A percentile compares a stretch with the other conserved stretches of the same genome.
phyloP scores from a whole-genome alignment of 1,140 invertebrate genomes.

The Lepidurus couesii region DNA sequence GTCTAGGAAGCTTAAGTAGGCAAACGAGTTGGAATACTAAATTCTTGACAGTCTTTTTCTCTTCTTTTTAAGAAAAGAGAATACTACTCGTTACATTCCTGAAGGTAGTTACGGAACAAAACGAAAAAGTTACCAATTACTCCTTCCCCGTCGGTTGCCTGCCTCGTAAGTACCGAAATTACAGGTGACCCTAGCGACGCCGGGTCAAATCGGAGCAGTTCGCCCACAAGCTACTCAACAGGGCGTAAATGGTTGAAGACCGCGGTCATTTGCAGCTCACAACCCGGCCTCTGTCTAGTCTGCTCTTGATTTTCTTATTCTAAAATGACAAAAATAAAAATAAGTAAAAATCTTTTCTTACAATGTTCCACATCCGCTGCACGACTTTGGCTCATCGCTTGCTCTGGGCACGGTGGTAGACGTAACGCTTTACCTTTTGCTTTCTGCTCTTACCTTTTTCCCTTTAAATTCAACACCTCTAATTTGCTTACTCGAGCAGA shows the following conservation, averaged over 20 bases:
- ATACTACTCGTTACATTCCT: background rate
- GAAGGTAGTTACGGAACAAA: background rate
- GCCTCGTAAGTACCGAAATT: slow-evolving; percentile 9
- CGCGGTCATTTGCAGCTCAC: background rate
- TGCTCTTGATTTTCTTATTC: slow-evolving; percentile 1
- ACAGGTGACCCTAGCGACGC: background rate
- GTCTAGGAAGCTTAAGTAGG: too few species aligned
- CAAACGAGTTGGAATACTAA: too few species aligned
- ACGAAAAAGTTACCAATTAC: background rate
- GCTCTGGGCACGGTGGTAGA: background rate
- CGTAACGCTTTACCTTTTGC: background rate
- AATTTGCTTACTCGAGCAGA: background rate
- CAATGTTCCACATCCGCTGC: background rate
- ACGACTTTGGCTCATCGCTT: slow-evolving; percentile 12
- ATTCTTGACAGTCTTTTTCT: too few species aligned
- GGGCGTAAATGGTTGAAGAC: background rate
- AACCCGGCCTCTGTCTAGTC: background rate
- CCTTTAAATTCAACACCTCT: slow-evolving; percentile 6
- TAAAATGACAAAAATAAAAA: background rate
- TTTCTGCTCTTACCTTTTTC: background rate
- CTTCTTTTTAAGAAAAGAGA: background rate
- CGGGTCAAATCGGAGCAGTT: slow-evolving; percentile 3
- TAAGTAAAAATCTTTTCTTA: background rate
- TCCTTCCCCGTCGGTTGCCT: background rate
- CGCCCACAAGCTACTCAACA: slow-evolving; percentile 20